A percentile compares a stretch with the other conserved stretches of the same genome.
These are phyloP conservation scores for Anabacerthia variegaticeps DNA, from an alignment of 2,797 vertebrate genomes.

Conservation along the genomic window DNA sequence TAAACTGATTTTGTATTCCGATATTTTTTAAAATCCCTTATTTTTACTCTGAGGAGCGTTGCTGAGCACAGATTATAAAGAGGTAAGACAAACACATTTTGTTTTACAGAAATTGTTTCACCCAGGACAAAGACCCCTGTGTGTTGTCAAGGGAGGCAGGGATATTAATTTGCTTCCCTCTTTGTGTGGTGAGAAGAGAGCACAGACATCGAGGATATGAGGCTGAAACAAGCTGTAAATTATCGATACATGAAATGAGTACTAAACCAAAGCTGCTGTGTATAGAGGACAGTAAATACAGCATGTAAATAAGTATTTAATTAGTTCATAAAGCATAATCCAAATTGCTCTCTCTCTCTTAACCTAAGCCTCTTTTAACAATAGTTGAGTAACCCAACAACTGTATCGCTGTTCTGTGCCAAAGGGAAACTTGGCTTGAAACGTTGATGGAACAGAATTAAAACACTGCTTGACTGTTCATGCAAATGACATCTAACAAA, in stretches of 20 bases:
- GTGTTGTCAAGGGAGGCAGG: not conserved
- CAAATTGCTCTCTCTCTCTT: slow-evolving; percentile 34
- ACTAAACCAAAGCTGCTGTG: not conserved
- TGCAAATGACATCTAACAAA: slow-evolving; percentile 50
- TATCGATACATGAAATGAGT: not conserved
- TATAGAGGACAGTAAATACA: slow-evolving; percentile 2
- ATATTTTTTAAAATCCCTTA: not conserved
- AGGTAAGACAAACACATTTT: not conserved
- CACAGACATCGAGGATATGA: not conserved
- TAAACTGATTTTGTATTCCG: not conserved
- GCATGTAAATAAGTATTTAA: slow-evolving; percentile 57
- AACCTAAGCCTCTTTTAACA: slow-evolving; percentile 51
- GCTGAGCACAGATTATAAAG: not conserved
- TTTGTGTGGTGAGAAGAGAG: not conserved
- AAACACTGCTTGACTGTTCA: slow-evolving; percentile 50
- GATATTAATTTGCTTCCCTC: not conserved
- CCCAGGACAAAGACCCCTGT: not conserved
- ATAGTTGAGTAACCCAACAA: slow-evolving; percentile 19
- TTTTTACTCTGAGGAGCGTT: not conserved
- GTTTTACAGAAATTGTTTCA: not conserved
- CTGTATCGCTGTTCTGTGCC: not conserved
- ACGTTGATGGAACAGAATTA: not conserved
- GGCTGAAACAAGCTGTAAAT: not conserved
- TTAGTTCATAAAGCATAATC: slow-evolving; percentile 48
- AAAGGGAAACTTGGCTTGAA: slow-evolving; percentile 52